phyloP scores from a whole-genome alignment of 2,113 vertebrate genomes.

The Cephalopterus ornatus region DNA sequence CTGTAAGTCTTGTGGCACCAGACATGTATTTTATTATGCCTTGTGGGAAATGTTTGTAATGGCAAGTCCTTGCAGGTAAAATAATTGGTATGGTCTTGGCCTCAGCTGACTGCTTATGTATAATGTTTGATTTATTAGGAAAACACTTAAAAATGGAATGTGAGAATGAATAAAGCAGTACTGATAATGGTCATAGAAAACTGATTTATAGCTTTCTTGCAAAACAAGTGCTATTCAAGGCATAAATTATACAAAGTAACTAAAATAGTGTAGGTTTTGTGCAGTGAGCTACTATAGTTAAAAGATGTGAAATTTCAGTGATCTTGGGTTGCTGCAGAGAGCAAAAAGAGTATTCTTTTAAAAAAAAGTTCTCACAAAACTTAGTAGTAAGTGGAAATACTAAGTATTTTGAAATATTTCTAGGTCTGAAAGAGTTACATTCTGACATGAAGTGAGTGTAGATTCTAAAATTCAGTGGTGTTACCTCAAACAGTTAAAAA shows the following conservation, averaged over 20 bases:
- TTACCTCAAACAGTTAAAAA: neutral
- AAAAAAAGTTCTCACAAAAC: neutral
- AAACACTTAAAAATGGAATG: constrained; percentile 9
- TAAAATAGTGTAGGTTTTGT: neutral
- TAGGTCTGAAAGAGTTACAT: neutral
- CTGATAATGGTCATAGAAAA: neutral
- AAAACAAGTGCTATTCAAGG: neutral
- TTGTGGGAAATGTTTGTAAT: constrained; percentile 26
- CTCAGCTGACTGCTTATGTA: neutral
- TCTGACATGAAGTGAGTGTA: neutral
- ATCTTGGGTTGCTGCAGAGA: neutral
- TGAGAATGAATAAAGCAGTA: neutral
- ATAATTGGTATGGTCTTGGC: constrained; percentile 1
- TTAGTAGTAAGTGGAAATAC: neutral
- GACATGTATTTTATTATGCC: constrained; percentile 24
- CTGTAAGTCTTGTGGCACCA: constrained; percentile 1
- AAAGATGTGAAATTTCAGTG: neutral
- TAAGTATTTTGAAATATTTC: neutral
- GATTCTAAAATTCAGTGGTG: neutral
- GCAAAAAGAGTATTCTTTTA: neutral
- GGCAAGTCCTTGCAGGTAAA: constrained; percentile 29
- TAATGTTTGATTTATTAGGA: constrained; percentile 36
- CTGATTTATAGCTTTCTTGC: constrained; percentile 1
- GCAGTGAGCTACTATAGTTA: neutral
- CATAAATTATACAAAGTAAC: constrained; percentile 6